phyloP scores from a whole-genome alignment of 2,113 vertebrate species.

The Phaethon lepturus region DNA sequence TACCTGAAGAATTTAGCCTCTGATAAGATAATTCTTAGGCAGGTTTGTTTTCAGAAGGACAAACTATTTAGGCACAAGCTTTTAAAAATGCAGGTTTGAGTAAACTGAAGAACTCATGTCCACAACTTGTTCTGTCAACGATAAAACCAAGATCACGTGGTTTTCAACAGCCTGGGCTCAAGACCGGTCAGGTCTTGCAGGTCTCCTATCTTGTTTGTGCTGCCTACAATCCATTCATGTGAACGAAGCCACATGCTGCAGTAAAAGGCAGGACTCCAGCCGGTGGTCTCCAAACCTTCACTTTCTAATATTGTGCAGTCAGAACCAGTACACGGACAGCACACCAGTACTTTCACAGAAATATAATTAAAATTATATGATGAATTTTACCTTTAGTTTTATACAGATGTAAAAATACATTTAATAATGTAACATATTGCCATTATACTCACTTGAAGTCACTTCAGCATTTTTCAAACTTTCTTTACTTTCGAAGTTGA shows the following conservation, averaged over 20 bases:
- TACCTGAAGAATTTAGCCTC: background rate
- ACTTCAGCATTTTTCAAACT: conserved; percentile 47
- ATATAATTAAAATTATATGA: background rate
- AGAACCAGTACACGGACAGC: background rate
- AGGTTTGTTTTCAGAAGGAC: background rate
- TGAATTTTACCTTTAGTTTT: background rate
- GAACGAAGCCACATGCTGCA: background rate
- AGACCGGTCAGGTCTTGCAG: too few relatives aligned
- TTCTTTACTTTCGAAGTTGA: conserved; percentile 25
- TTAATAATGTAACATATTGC: background rate
- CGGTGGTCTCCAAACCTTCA: background rate
- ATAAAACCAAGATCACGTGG: background rate
- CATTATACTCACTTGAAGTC: conserved; percentile 72
- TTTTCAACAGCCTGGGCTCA: background rate
- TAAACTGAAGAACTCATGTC: background rate
- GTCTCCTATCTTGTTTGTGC: background rate
- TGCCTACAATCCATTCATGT: background rate
- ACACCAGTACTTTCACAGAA: background rate
- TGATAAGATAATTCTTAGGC: background rate
- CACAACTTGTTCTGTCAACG: background rate
- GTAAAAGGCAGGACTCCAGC: background rate
- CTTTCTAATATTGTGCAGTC: background rate
- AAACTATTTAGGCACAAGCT: background rate
- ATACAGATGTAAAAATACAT: background rate
- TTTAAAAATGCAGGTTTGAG: background rate